Base-by-base conservation (phyloP, 2,888 invertebrate genomes). In the Rhamphomyia laevipes region DNA sequence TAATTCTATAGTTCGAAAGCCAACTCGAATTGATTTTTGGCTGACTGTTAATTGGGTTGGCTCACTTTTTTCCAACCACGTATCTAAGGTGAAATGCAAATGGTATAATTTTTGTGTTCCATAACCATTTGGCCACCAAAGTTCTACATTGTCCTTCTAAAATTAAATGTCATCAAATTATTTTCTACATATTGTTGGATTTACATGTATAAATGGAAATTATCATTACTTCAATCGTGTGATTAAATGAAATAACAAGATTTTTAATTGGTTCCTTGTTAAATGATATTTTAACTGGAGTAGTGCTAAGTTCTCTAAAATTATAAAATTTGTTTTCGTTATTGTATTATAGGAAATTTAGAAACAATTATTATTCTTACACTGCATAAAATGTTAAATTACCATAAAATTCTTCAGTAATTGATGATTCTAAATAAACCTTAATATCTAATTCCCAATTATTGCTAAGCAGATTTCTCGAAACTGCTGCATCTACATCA, bases 101-200 rank as follows among this genome's bases (percentile, higher is more conserved):
- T 74, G 69, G 62, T 96, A 96, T 4, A 96, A 70, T 1, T 75
- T 75, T 63, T 88, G 93, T 1, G 76, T 66, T 2, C 94, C 94
- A 60, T 81, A 86, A 18, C 93, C 95, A 68, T 92, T 94, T 0
- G 97, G 97, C 95, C 95, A 97, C 97, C 97, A 97, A 17, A 76
- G 59, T 41, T 76, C 64, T 0, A 86, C 76, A 43, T 66, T 58
- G 30, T 65, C 59, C 77, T 78, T 51, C 4, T 54, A 27, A 46
- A 59, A 44, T 2, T 30, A 38, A 42, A 48, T 37, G 31, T 21
- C 37, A 6, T 11, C 31, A 11, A 33, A n/a, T 33, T 5, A 18
- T 45, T 10, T 12, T 40, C 4, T 17, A 18, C 16, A 42, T n/a
- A 23, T n/a, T n/a, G n/a, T n/a, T n/a, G n/a, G n/a, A n/a, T n/a